These are phyloP conservation scores for Ataeniobius toweri DNA, from an alignment of 2,797 vertebrate species.

Conservation along the genomic window DNA sequence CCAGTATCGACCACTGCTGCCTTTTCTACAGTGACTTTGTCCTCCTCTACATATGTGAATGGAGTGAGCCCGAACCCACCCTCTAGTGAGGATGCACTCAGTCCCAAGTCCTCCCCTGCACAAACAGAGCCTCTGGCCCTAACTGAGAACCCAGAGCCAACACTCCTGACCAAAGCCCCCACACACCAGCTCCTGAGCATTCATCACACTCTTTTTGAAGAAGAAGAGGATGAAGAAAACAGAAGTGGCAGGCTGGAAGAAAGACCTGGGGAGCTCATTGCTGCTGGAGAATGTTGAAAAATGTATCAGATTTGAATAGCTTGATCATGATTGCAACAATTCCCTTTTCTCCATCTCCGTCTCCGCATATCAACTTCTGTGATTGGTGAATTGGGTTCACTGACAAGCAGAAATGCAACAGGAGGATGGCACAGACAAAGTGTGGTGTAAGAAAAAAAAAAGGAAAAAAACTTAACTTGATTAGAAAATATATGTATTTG, in stretches of 20 bases:
- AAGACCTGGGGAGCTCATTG: slow-evolving; percentile 80
- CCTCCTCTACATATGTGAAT: slow-evolving; percentile 78
- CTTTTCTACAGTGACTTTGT: slow-evolving; percentile 76
- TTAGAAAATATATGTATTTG: slow-evolving; percentile 27
- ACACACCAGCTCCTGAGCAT: slow-evolving; percentile 81
- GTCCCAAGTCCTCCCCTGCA: slow-evolving; percentile 71
- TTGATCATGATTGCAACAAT: slow-evolving; percentile 47
- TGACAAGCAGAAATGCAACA: slow-evolving; percentile 12
- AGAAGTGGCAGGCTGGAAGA: slow-evolving; percentile 74
- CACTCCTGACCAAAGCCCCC: slow-evolving; percentile 69
- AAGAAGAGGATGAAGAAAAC: slow-evolving; percentile 76
- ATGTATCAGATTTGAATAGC: slow-evolving; percentile 25
- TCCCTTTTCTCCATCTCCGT: slow-evolving; percentile 35
- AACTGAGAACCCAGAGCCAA: slow-evolving; percentile 63
- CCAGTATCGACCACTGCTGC: slow-evolving; percentile 72
- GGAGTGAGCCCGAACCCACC: slow-evolving; percentile 77
- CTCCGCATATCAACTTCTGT: slow-evolving; percentile 27
- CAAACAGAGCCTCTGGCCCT: slow-evolving; percentile 56
- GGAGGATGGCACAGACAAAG: background rate
- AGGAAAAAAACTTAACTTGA: slow-evolving; percentile 8
- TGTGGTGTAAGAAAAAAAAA: background rate
- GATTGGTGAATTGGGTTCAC: slow-evolving; percentile 25
- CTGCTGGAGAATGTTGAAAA: slow-evolving; percentile 83
- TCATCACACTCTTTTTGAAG: slow-evolving; percentile 80
- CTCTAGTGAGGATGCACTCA: slow-evolving; percentile 76